Evolutionary conservation across 2,113 vertebrate species (phyloP).

Genomic region (Antechinus stuartii): DNA sequence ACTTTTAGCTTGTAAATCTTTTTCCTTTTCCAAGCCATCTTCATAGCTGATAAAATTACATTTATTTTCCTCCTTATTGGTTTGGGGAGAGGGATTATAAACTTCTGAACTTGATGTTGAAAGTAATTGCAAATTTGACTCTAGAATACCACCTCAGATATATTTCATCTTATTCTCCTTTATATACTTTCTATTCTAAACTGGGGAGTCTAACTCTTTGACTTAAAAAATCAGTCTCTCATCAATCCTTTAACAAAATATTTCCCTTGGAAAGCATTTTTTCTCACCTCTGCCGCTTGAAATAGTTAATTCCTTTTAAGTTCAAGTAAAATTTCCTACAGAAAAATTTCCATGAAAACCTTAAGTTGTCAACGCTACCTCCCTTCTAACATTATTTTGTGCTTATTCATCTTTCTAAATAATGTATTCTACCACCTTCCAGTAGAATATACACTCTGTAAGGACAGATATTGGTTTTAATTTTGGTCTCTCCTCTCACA

Average conservation of each 20-base stretch:
- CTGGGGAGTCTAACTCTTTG: neutral
- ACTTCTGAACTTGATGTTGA: neutral
- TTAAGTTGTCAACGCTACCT: neutral
- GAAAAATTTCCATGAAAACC: neutral
- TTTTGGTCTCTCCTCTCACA: neutral
- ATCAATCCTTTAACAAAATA: neutral
- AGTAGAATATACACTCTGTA: neutral
- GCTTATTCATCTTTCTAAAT: neutral
- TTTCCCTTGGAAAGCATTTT: neutral
- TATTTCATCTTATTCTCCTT: neutral
- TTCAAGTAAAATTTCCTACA: neutral
- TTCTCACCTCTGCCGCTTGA: neutral
- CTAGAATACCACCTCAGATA: neutral
- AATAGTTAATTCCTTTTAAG: neutral
- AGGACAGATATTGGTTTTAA: neutral
- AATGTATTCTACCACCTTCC: neutral
- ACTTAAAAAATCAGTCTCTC: neutral
- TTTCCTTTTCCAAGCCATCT: neutral
- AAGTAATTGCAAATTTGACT: neutral
- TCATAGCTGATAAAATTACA: neutral
- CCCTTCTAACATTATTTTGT: neutral
- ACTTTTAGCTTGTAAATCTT: neutral
- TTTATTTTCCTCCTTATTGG: neutral
- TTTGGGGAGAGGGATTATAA: neutral
- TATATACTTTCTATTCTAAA: neutral